Conservation (phyloP, 2,888 invertebrate genomes). For the Physocephala rufipes region DNA sequence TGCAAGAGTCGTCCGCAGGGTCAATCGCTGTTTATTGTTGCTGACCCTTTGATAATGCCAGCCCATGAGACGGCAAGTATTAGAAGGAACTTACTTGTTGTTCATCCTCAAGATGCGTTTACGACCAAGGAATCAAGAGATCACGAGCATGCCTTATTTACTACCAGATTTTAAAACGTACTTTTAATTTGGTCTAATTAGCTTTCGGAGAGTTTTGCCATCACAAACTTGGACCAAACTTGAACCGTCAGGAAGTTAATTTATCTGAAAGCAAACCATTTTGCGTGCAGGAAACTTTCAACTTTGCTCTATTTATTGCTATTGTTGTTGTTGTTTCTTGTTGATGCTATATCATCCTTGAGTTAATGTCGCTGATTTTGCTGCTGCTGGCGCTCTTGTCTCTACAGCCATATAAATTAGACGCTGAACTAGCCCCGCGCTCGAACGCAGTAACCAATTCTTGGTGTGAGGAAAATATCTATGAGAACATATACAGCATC, state of each 20-base stretch:
- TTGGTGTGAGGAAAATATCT: no score
- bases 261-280: conserved; percentile 28
- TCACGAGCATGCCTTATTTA: no score
- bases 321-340: background rate
- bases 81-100: no score
- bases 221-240: background rate
- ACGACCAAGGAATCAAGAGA: no score
- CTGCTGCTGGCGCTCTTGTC: background rate
- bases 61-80: no score
- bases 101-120: no score
- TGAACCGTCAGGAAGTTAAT: conserved; percentile 16
- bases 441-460: no score
- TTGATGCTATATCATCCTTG: background rate
- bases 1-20: no score
- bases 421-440: background rate
- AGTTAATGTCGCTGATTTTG: background rate
- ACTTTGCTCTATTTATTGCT: background rate
- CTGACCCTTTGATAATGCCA: no score
- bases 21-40: no score
- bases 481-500: no score
- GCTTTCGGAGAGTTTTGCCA: background rate
- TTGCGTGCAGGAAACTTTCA: conserved; percentile 9
- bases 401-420: conserved; percentile 28
- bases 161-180: background rate
- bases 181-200: conserved; percentile 27